Conservation (phyloP, 2,113 vertebrate genomes). For the Leptosomus discolor region DNA sequence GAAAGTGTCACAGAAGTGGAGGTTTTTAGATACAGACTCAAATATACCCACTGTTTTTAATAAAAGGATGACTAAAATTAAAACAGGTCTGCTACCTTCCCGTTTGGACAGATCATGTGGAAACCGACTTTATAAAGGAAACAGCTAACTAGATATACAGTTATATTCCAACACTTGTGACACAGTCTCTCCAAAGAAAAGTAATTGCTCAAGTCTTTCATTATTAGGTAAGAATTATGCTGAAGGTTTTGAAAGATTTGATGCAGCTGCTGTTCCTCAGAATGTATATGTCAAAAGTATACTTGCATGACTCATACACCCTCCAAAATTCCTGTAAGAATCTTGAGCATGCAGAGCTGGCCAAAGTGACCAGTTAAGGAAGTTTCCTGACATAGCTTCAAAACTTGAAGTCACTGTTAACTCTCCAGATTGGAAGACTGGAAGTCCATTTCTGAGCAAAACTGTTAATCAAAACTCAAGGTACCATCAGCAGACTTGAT, state of each 20-base stretch:
- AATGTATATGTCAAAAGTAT: not conserved
- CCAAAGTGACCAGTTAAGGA: not conserved
- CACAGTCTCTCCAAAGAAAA: not conserved
- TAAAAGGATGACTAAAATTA: not conserved
- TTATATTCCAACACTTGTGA: not conserved
- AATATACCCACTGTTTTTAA: not conserved
- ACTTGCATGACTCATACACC: not conserved
- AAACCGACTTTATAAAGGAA: not conserved
- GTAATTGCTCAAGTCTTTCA: not conserved
- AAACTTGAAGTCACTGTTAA: not conserved
- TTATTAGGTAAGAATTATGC: not conserved
- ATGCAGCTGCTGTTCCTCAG: not conserved
- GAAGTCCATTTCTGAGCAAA: not conserved
- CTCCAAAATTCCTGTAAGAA: not conserved
- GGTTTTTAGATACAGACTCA: not conserved
- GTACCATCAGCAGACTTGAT: not conserved
- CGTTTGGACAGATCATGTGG: not conserved
- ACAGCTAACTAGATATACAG: not conserved
- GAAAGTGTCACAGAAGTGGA: not conserved
- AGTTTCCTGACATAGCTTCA: not conserved
- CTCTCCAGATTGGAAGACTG: not conserved
- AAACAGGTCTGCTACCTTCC: not conserved
- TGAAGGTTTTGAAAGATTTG: not conserved
- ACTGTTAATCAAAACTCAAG: not conserved
- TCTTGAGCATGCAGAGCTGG: not conserved